phyloP scores from a whole-genome alignment of 2,888 invertebrate genomes.

The Phania funesta region DNA sequence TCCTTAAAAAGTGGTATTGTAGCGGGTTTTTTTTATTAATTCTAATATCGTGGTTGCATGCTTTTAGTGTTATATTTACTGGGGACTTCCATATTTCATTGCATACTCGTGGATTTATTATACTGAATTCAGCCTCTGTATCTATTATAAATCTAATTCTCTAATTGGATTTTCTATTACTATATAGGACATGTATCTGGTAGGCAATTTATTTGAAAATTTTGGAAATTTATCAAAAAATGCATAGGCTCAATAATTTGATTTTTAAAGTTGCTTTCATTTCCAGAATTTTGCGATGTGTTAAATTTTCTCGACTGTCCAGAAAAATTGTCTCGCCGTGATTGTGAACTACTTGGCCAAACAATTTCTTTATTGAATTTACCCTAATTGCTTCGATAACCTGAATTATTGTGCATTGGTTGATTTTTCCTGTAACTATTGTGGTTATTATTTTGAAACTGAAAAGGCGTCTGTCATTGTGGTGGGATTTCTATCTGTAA shows the following conservation, averaged over 20 bases:
- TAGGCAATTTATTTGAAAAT: neutral
- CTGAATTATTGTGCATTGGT: neutral
- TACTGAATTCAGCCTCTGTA: neutral
- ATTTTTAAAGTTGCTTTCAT: neutral
- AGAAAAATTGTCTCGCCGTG: no score
- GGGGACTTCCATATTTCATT: conserved; percentile 3
- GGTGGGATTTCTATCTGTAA: neutral
- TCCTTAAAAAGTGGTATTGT: conserved; percentile 23
- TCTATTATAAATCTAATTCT: conserved; percentile 1
- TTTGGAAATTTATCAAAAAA: no score
- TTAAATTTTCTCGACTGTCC: no score
- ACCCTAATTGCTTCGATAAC: neutral
- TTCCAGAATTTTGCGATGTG: no score
- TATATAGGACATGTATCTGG: neutral
- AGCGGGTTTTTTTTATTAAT: neutral
- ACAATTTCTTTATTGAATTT: no score
- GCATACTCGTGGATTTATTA: neutral
- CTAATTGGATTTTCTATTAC: neutral
- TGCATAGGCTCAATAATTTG: no score
- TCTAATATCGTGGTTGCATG: neutral
- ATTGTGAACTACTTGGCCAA: no score
- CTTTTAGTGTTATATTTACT: conserved; percentile 9
- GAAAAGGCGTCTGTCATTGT: neutral
- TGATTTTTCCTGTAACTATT: neutral
- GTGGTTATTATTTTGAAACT: neutral